These are phyloP conservation scores for Percopsis omiscomaycus DNA, from an alignment of 2,797 vertebrate genomes.

Conservation along the genomic window DNA sequence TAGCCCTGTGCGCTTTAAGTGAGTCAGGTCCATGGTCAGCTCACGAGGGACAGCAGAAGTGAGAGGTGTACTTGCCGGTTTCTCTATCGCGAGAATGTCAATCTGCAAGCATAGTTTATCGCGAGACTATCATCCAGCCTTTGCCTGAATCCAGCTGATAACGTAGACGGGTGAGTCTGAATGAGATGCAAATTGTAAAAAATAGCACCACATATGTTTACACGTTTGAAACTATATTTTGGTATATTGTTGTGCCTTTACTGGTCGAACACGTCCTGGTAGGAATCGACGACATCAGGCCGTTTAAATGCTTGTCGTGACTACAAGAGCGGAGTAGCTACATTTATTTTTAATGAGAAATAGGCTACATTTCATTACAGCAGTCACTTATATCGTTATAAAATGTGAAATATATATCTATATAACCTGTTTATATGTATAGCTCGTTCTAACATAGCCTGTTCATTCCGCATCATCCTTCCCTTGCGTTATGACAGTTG, in stretches of 20 bases:
- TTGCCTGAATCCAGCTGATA: conserved; percentile 72
- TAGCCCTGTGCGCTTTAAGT: conserved; percentile 13
- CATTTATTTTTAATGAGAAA: conserved; percentile 33
- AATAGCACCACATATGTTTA: not conserved
- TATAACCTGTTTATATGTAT: conserved; percentile 5
- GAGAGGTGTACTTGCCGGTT: conserved; percentile 13
- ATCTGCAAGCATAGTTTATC: conserved; percentile 31
- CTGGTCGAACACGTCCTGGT: not conserved
- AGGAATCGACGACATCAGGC: conserved; percentile 52
- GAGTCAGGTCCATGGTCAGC: conserved; percentile 1
- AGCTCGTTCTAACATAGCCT: conserved; percentile 3
- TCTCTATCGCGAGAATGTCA: conserved; percentile 64
- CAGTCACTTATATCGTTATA: not conserved
- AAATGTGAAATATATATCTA: not conserved
- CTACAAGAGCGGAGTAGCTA: conserved; percentile 44
- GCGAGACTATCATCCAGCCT: conserved; percentile 72
- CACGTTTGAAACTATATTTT: not conserved
- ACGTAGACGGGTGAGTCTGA: conserved; percentile 75
- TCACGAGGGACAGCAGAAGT: conserved; percentile 18
- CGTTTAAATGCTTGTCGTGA: conserved; percentile 67
- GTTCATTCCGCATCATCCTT: conserved; percentile 44
- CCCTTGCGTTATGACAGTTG: conserved; percentile 55
- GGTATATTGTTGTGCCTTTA: not conserved
- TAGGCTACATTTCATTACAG: not conserved
- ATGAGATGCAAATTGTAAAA: conserved; percentile 58